Conservation (phyloP, 1,140 invertebrate species). For the Heliothis subflexa region DNA sequence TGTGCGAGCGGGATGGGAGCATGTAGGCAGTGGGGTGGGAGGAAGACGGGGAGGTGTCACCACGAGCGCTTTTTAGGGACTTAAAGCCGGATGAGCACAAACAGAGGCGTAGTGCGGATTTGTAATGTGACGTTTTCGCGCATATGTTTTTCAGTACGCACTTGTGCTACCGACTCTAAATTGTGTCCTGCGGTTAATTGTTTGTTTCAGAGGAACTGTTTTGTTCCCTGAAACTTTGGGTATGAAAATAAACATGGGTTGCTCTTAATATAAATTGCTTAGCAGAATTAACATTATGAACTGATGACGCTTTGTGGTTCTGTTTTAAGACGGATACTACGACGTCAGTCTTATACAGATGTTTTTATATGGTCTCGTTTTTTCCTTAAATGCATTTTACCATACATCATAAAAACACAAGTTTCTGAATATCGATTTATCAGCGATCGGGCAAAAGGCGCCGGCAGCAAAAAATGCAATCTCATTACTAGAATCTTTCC, state of each 20-base stretch:
- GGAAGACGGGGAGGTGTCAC: slow-evolving; percentile 79
- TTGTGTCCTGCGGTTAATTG: slow-evolving; percentile 20
- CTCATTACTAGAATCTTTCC: slow-evolving; percentile 28
- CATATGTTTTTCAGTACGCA: slow-evolving; percentile 54
- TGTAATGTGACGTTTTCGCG: slow-evolving; percentile 62
- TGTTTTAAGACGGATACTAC: background rate
- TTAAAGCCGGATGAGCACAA: slow-evolving; percentile 69
- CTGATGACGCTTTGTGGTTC: background rate
- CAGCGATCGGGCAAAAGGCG: background rate
- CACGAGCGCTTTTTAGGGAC: slow-evolving; percentile 76
- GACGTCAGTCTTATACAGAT: background rate
- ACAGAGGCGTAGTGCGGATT: slow-evolving; percentile 64
- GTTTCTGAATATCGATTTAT: background rate
- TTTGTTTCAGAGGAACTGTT: slow-evolving; percentile 19
- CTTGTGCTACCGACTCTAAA: slow-evolving; percentile 28
- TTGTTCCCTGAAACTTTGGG: slow-evolving; percentile 34
- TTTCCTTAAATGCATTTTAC: background rate
- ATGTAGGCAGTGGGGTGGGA: slow-evolving; percentile 57
- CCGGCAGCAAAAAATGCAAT: slow-evolving; percentile 23
- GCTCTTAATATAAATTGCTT: slow-evolving; percentile 17
- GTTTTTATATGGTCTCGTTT: background rate
- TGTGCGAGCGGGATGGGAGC: slow-evolving; percentile 72
- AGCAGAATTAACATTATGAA: slow-evolving; percentile 6
- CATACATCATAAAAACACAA: background rate
- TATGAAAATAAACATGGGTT: slow-evolving; percentile 35